A percentile compares a stretch with the other conserved stretches of the same genome.
Conservation (phyloP, 2,888 invertebrate species). For the Nematopogon swammerdamellus region DNA sequence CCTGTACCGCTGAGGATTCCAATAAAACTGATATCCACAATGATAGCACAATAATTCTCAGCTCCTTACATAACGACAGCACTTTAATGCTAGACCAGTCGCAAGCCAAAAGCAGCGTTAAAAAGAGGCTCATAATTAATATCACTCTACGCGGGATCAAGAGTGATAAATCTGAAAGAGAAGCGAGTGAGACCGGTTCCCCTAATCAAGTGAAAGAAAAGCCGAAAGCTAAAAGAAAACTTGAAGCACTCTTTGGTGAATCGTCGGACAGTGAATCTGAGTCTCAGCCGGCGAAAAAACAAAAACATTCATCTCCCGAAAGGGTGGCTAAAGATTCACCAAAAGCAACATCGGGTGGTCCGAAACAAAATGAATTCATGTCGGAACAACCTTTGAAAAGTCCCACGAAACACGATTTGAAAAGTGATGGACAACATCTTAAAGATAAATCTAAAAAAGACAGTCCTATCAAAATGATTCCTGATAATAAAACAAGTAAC, state of each 20-base stretch:
- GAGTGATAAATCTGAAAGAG: conserved; percentile 17
- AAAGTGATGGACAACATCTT: too few species aligned
- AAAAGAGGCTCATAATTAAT: conserved; percentile 36
- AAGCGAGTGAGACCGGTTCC: conserved; percentile 13
- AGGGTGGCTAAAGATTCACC: conserved; percentile 4
- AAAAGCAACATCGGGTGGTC: too few species aligned
- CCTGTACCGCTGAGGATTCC: conserved; percentile 20
- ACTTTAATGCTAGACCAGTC: not conserved
- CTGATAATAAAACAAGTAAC: too few species aligned
- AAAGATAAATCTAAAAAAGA: too few species aligned
- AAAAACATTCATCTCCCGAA: conserved; percentile 12
- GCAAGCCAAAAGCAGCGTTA: conserved; percentile 6
- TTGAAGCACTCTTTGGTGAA: conserved; percentile 50
- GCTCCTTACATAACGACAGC: conserved; percentile 5
- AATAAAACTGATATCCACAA: conserved; percentile 15
- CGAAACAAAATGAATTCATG: too few species aligned
- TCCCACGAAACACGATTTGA: too few species aligned
- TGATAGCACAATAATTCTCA: conserved; percentile 2
- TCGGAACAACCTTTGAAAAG: too few species aligned
- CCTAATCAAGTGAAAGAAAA: conserved; percentile 18
- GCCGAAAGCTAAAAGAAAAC: conserved; percentile 35
- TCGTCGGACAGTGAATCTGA: conserved; percentile 42
- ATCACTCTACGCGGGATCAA: conserved; percentile 41
- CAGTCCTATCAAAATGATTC: too few species aligned
- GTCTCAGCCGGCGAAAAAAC: conserved; percentile 19